Percentiles rank a stretch among this genome's conserved stretches.
These are phyloP conservation scores for Plebejus anna DNA, from an alignment of 2,888 invertebrate species.

Conservation along the genomic window DNA sequence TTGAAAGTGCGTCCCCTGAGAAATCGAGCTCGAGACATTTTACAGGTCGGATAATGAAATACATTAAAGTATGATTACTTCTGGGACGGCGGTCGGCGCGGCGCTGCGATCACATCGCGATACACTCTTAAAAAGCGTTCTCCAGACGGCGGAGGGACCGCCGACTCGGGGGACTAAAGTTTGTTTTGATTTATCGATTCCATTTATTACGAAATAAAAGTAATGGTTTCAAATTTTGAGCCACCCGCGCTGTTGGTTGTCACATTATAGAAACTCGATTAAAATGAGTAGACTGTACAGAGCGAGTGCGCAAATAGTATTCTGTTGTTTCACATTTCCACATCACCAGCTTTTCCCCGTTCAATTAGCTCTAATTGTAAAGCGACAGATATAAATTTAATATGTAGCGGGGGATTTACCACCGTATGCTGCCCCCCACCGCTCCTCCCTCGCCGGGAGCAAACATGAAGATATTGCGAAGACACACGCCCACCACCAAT, in stretches of 20 bases:
- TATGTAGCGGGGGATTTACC: not conserved
- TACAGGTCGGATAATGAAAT: not conserved
- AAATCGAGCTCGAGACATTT: not conserved
- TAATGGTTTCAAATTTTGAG: not conserved
- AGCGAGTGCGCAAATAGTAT: not conserved
- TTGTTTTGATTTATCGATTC: not conserved
- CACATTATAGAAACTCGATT: not conserved
- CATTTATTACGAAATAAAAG: not conserved
- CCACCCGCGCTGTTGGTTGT: not conserved
- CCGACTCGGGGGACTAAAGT: not conserved
- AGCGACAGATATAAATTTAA: slow-evolving; percentile 3
- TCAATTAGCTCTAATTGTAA: not conserved
- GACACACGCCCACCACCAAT: not conserved
- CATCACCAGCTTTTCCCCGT: not conserved
- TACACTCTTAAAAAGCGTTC: not conserved
- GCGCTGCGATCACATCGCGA: not conserved
- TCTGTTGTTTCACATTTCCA: not conserved
- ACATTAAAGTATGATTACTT: slow-evolving; percentile 15
- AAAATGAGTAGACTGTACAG: not conserved
- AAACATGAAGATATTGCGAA: slow-evolving; percentile 13
- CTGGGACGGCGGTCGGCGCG: not conserved
- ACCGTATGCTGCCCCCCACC: too few relatives aligned
- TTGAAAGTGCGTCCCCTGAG: not conserved
- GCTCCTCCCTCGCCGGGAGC: not conserved
- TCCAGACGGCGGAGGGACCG: not conserved